Conservation (phyloP, 2,888 invertebrate species). For the Agrotis exclamationis region DNA sequence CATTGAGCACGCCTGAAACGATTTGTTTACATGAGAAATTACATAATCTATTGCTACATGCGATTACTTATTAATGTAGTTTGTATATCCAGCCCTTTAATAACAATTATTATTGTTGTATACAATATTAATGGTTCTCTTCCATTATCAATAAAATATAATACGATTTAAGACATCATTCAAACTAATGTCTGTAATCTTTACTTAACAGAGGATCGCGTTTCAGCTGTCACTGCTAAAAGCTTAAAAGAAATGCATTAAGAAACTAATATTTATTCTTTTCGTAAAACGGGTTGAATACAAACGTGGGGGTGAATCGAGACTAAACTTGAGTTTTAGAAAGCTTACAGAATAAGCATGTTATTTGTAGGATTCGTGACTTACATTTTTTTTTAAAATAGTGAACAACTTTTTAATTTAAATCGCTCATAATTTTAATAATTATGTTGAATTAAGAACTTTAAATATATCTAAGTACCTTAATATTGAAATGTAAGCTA, state of each 20-base stretch:
- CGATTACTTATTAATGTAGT: conserved; percentile 32
- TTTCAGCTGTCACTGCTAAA: conserved; percentile 27
- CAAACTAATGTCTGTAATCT: conserved; percentile 24
- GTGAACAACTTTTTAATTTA: too few relatives aligned
- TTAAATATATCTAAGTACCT: too few relatives aligned
- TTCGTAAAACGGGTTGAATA: background rate
- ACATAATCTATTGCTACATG: background rate
- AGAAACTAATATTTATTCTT: background rate
- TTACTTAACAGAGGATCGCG: conserved; percentile 25
- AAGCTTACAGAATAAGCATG: background rate
- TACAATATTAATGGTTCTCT: conserved; percentile 25
- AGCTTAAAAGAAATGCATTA: conserved; percentile 17
- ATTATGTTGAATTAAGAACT: too few relatives aligned
- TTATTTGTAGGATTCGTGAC: background rate
- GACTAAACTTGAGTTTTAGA: too few relatives aligned
- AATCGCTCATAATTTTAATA: too few relatives aligned
- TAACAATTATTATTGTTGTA: conserved; percentile 7
- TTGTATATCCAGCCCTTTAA: background rate
- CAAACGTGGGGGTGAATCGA: too few relatives aligned
- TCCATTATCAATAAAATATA: conserved; percentile 29
- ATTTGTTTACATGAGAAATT: conserved; percentile 30
- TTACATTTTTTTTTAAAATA: too few relatives aligned
- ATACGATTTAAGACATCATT: conserved; percentile 37
- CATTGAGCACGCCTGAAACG: conserved; percentile 21
- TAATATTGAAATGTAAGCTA: too few relatives aligned